phyloP scores from a whole-genome alignment of 2,888 invertebrate genomes.

The Diaprepes abbreviatus region DNA sequence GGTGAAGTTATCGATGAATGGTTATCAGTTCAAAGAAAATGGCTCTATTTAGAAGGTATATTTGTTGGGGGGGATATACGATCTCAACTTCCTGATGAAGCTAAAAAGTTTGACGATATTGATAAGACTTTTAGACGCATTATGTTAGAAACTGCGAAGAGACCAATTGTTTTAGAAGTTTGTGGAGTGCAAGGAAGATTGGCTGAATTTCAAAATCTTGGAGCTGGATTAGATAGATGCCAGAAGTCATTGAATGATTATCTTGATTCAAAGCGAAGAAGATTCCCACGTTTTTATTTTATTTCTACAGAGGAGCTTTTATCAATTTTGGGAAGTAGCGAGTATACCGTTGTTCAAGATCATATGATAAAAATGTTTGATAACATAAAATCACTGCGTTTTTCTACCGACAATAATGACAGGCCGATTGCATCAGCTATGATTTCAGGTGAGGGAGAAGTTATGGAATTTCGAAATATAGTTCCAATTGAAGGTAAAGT shows the following conservation, averaged over 20 bases:
- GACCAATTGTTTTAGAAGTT: constrained; percentile 83
- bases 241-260: constrained; percentile 94
- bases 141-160: constrained; percentile 87
- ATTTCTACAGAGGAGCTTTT: constrained; percentile 94
- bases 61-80: constrained; percentile 93
- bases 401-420: constrained; percentile 77
- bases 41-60: constrained; percentile 93
- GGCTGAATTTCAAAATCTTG: constrained; percentile 80
- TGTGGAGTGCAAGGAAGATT: constrained; percentile 82
- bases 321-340: constrained; percentile 89
- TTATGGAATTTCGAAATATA: constrained; percentile 83
- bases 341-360: constrained; percentile 88
- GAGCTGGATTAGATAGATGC: constrained; percentile 85
- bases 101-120: constrained; percentile 90
- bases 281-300: constrained; percentile 94
- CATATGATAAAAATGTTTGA: constrained; percentile 98
- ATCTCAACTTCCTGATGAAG: constrained; percentile 88
- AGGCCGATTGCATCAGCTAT: constrained; percentile 82
- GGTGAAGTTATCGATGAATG: constrained; percentile 91
- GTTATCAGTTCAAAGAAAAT: constrained; percentile 88
- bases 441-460: constrained; percentile 90
- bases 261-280: constrained; percentile 86
- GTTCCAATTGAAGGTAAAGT: constrained; percentile 85
- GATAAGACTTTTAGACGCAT: constrained; percentile 86
- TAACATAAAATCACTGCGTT: constrained; percentile 83